Base-by-base conservation (phyloP, 2,888 invertebrate species). In the Zhuqinia jingwanae region DNA sequence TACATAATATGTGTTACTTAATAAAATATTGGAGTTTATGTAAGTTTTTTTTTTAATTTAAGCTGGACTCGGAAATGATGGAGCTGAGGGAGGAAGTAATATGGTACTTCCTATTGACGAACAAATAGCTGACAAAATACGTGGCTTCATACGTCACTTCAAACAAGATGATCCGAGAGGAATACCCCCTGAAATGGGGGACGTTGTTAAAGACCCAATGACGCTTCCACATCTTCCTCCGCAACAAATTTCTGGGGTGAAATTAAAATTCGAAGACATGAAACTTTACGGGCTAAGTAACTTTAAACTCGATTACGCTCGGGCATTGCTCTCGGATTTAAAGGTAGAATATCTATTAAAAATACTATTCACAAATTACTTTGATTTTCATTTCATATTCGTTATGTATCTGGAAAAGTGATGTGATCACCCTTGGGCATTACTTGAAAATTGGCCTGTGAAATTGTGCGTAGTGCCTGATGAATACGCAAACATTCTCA, bases 121-220 rank as follows among this genome's bases (percentile, higher is more conserved):
- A 91, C 95, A 95, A 91, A 93, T 97, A 68, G 95, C 96, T 84
- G 95, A 96, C 86, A 95, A 95, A 91, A 94, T 97, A 63, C 93
- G 95, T 68, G 93, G 94, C 8, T 93, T 96, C 10, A 91, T 97
- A 53, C 95, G 96, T 84, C 96, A 97, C 92, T 97, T 95, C 92
- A 96, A 97, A 92, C 95, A 96, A 91, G 94, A 95, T 17, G 95
- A 97, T 92, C 96, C 96, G 0, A 20, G 63, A 42, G 53, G 85
- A 70, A 47, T 86, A 50, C 86, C 83, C 11, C 15, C 77, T 56
- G 79, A 87, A 81, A 81, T 88, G 81, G 88, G 87, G 15, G 95
- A 95, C 0, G 94, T 95, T 0, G 94, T 97, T 77, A 96, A 96
- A 0, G 97, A 97, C 92, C 97, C 97, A 0, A 95, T 96, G 93